Evolutionary conservation across 2,797 vertebrate genomes (phyloP).

Genomic region (Dromococcyx pavoninus): DNA sequence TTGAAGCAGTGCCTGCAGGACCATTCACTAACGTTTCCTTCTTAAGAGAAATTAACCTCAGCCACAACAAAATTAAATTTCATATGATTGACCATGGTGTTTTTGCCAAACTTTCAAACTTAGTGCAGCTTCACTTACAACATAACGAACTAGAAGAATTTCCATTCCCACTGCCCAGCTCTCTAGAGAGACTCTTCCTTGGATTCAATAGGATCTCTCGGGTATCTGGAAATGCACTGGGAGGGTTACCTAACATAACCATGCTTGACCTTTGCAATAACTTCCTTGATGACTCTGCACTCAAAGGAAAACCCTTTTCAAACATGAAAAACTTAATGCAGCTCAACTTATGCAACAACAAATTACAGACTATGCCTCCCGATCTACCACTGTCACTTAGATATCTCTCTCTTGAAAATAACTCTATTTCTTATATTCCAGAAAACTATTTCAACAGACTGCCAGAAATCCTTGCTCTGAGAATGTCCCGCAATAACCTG

Average conservation of each 20-base stretch:
- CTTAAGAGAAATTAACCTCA: slow-evolving; percentile 81
- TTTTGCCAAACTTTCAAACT: slow-evolving; percentile 75
- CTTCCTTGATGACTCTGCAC: slow-evolving; percentile 72
- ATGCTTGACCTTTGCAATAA: slow-evolving; percentile 79
- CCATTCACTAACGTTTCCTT: slow-evolving; percentile 78
- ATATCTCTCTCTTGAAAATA: slow-evolving; percentile 86
- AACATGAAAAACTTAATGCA: slow-evolving; percentile 80
- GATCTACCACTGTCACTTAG: slow-evolving; percentile 79
- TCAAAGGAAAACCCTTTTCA: slow-evolving; percentile 72
- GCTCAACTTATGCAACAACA: slow-evolving; percentile 82
- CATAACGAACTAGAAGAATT: slow-evolving; percentile 80
- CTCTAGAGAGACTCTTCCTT: slow-evolving; percentile 79
- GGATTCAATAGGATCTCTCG: slow-evolving; percentile 80
- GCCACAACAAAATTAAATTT: slow-evolving; percentile 81
- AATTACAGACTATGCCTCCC: slow-evolving; percentile 77
- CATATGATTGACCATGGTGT: slow-evolving; percentile 73
- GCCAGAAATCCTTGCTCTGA: slow-evolving; percentile 77
- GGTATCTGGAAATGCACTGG: slow-evolving; percentile 63
- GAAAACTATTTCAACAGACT: slow-evolving; percentile 79
- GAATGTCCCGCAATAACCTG: slow-evolving; percentile 80
- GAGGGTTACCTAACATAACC: slow-evolving; percentile 77
- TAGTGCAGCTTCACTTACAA: slow-evolving; percentile 79
- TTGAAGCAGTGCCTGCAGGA: slow-evolving; percentile 74
- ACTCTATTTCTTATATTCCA: slow-evolving; percentile 81
- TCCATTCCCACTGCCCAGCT: slow-evolving; percentile 77